These are phyloP conservation scores for Psilanteris sp. DNA, from an alignment of 1,140 invertebrate genomes.

Conservation along the genomic window DNA sequence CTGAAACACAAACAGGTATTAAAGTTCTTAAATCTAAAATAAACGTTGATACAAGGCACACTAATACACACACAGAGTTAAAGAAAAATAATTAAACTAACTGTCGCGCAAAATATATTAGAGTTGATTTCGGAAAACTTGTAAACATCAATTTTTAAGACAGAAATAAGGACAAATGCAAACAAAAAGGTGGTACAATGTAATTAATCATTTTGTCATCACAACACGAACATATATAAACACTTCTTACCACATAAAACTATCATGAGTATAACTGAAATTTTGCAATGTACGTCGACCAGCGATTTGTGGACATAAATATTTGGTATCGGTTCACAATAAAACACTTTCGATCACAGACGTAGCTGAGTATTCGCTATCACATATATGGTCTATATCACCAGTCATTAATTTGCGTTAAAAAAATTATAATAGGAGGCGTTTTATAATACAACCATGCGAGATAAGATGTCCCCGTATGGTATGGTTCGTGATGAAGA, in stretches of 20 bases:
- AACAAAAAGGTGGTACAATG: slow-evolving; percentile 13
- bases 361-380: slow-evolving; percentile 2
- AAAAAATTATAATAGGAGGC: slow-evolving; percentile 66
- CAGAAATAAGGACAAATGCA: neutral
- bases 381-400: slow-evolving; percentile 26
- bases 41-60: slow-evolving; percentile 14
- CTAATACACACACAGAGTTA: slow-evolving; percentile 23
- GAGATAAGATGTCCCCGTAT: slow-evolving; percentile 68
- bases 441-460: slow-evolving; percentile 69
- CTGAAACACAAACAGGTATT: slow-evolving; percentile 47
- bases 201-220: slow-evolving; percentile 2
- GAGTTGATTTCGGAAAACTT: too few relatives aligned
- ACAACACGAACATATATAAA: slow-evolving; percentile 37
- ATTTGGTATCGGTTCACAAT: slow-evolving; percentile 29
- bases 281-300: neutral
- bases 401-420: slow-evolving; percentile 47
- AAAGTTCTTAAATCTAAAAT: slow-evolving; percentile 17
- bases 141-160: too few relatives aligned
- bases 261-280: slow-evolving; percentile 1
- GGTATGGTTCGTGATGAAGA: slow-evolving; percentile 50
- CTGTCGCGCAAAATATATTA: too few relatives aligned
- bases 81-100: too few relatives aligned
- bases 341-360: slow-evolving; percentile 44
- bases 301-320: neutral
- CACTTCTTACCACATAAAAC: slow-evolving; percentile 40